A percentile compares a stretch with the other conserved stretches of the same genome.
phyloP scores from a whole-genome alignment of 2,113 vertebrate genomes.

The Tachysurus vachellii region DNA sequence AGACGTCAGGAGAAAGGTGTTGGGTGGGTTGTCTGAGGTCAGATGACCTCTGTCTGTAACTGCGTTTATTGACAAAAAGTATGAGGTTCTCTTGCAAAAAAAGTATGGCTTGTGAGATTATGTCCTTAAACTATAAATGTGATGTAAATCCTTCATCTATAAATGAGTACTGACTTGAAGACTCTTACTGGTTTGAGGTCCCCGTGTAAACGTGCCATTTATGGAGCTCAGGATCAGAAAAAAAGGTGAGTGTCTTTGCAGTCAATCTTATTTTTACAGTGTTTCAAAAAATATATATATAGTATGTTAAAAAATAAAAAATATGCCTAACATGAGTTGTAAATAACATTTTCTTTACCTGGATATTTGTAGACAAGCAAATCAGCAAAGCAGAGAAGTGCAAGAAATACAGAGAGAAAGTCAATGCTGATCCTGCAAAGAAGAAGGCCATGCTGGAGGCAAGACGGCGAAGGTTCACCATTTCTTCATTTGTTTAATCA shows the following conservation, averaged over 20 bases:
- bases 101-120: too few relatives aligned
- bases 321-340: neutral
- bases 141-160: constrained; percentile 24
- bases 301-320: neutral
- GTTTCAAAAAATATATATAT: neutral
- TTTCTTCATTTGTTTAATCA: neutral
- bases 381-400: constrained; percentile 2
- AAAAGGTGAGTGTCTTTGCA: constrained; percentile 18
- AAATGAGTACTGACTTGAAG: constrained; percentile 34
- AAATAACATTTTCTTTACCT: neutral
- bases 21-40: neutral
- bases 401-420: constrained; percentile 34
- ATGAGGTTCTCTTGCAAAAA: neutral
- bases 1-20: neutral
- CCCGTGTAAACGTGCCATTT: neutral
- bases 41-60: neutral
- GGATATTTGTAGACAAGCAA: constrained; percentile 3
- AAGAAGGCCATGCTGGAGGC: constrained; percentile 23
- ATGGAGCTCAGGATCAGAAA: constrained; percentile 7
- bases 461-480: constrained; percentile 23
- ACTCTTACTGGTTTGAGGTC: constrained; percentile 44
- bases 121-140: neutral
- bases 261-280: neutral
- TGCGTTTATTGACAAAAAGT: neutral
- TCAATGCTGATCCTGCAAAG: constrained; percentile 33